These are phyloP conservation scores for Molossus molossus DNA, from an alignment of 2,797 vertebrate species.

Conservation along the genomic window DNA sequence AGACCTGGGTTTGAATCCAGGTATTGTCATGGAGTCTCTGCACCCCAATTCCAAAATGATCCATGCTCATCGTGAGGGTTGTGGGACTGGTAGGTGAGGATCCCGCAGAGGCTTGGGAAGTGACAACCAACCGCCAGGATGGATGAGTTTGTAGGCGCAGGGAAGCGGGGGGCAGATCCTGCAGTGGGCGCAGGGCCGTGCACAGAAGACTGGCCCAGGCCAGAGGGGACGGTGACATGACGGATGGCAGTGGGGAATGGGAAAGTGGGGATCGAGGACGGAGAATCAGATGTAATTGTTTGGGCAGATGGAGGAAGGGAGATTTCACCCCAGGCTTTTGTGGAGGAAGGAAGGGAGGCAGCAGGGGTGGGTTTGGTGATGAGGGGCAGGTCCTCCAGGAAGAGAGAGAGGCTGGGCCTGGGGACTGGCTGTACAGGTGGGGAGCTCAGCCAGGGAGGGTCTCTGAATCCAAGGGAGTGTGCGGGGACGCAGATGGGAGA, in stretches of 20 bases:
- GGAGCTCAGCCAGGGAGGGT: accelerated
- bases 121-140: too few relatives aligned
- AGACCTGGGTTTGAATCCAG: neutral
- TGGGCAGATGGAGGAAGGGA: neutral
- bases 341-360: neutral
- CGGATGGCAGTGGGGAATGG: neutral
- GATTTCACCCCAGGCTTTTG: neutral
- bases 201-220: accelerated
- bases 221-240: neutral
- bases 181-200: neutral
- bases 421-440: neutral
- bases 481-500: neutral
- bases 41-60: neutral
- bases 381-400: neutral
- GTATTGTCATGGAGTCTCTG: neutral
- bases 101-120: neutral
- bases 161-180: neutral
- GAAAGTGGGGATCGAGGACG: neutral
- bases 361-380: neutral
- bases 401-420: neutral
- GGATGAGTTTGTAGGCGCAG: neutral
- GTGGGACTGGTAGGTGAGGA: neutral
- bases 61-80: neutral
- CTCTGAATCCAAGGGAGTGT: neutral
- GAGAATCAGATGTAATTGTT: neutral